Conservation (phyloP, 2,113 vertebrate genomes). For the Perccottus glenii region DNA sequence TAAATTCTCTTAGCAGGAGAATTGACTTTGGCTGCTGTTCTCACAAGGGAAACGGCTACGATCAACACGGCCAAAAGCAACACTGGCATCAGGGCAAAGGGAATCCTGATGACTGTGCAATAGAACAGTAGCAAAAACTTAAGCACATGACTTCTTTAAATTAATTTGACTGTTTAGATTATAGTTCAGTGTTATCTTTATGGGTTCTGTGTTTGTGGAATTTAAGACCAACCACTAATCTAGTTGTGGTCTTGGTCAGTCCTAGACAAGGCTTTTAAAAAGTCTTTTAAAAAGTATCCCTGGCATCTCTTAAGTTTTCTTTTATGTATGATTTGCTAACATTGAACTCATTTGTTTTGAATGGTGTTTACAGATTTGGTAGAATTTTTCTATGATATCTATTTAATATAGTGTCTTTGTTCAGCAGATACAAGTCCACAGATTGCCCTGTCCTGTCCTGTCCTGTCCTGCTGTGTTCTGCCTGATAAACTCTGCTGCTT, state of each 20-base stretch:
- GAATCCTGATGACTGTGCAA: slow-evolving; percentile 65
- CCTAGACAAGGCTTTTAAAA: no score
- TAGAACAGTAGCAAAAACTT: slow-evolving; percentile 61
- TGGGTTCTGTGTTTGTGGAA: background rate
- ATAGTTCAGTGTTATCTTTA: background rate
- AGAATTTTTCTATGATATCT: slow-evolving; percentile 25
- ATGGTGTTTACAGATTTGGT: slow-evolving; percentile 25
- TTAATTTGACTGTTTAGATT: slow-evolving; percentile 2
- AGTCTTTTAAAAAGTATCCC: no score
- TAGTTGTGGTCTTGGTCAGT: no score
- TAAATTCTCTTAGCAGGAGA: slow-evolving; percentile 41
- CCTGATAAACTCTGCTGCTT: slow-evolving; percentile 65
- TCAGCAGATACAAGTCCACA: slow-evolving; percentile 58
- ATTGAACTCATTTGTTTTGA: slow-evolving; percentile 18
- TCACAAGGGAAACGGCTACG: slow-evolving; percentile 65
- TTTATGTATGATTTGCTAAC: no score
- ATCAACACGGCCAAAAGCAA: slow-evolving; percentile 70
- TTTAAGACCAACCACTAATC: no score
- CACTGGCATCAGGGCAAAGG: slow-evolving; percentile 65
- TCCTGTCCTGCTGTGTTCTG: slow-evolving; percentile 59
- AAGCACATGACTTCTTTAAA: no score
- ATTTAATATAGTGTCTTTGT: slow-evolving; percentile 63
- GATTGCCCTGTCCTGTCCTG: slow-evolving; percentile 33
- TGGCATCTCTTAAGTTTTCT: no score
- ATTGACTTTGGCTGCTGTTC: slow-evolving; percentile 78